phyloP scores from a whole-genome alignment of 2,113 vertebrate genomes.

The Aix galericulata region DNA sequence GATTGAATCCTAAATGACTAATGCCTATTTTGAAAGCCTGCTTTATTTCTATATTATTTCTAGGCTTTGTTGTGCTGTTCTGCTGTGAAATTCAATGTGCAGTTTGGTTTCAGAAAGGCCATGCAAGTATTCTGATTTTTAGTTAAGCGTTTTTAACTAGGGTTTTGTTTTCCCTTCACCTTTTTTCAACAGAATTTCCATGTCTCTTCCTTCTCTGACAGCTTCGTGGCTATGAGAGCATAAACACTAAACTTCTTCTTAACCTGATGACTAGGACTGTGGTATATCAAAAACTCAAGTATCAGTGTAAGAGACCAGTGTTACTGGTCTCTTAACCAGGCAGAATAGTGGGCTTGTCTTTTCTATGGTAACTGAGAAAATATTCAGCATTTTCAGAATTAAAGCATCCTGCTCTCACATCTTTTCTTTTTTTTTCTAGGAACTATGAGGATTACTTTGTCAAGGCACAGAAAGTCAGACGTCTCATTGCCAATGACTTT shows the following conservation, averaged over 20 bases:
- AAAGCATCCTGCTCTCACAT: background rate
- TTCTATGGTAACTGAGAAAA: background rate
- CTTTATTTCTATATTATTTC: background rate
- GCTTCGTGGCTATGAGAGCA: background rate
- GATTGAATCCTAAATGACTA: background rate
- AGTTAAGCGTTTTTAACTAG: background rate
- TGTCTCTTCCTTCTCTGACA: background rate
- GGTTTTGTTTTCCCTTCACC: background rate
- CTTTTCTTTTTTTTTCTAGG: conserved; percentile 66
- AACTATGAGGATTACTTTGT: conserved; percentile 92
- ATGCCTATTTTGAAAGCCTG: background rate
- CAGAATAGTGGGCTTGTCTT: background rate
- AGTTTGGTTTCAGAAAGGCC: background rate
- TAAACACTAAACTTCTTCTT: background rate
- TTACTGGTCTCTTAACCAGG: background rate
- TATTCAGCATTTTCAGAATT: background rate
- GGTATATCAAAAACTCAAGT: background rate
- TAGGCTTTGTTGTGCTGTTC: background rate
- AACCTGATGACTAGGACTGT: background rate
- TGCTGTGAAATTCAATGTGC: background rate
- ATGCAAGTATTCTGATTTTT: background rate
- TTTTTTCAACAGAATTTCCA: background rate
- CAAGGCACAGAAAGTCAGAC: conserved; percentile 93
- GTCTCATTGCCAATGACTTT: conserved; percentile 92
- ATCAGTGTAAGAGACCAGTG: background rate